Conservation (phyloP, 2,888 invertebrate genomes). For the Catocala fraxini region DNA sequence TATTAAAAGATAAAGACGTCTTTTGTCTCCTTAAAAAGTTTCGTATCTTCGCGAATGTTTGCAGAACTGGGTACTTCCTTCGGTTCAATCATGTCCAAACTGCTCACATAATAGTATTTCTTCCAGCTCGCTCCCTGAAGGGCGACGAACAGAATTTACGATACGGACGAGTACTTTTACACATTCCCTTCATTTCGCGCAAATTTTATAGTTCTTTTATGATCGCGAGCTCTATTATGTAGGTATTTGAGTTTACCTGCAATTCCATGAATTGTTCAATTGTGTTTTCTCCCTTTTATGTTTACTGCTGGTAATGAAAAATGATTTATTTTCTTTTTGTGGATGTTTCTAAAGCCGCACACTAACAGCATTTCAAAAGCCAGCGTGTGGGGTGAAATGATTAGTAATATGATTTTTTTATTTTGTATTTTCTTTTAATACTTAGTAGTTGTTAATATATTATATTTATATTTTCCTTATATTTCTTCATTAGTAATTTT, state of each 20-base stretch:
- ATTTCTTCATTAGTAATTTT: no score
- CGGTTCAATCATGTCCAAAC: constrained; percentile 7
- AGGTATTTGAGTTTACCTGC: constrained; percentile 18
- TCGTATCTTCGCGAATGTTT: not conserved
- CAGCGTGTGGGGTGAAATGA: no score
- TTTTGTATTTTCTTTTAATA: no score
- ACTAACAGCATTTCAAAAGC: no score
- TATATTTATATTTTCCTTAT: no score
- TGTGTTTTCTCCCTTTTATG: constrained; percentile 20
- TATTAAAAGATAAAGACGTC: not conserved
- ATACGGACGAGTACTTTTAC: constrained; percentile 3
- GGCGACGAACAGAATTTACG: constrained; percentile 8
- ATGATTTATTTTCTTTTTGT: not conserved
- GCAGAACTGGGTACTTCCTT: constrained; percentile 1
- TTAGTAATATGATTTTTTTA: no score
- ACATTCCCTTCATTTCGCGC: constrained; percentile 12
- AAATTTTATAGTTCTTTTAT: constrained; percentile 22
- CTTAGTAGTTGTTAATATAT: no score
- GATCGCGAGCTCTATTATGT: constrained; percentile 14
- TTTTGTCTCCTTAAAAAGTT: not conserved
- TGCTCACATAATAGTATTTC: constrained; percentile 8
- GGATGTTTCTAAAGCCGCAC: not conserved
- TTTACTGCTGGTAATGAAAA: constrained; percentile 5
- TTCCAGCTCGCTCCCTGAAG: constrained; percentile 1
- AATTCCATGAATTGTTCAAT: constrained; percentile 15